Percentiles rank a stretch among this genome's conserved stretches.
Evolutionary conservation across 2,797 vertebrate species (phyloP).

Genomic region (Poeciliopsis paucimaculata): DNA sequence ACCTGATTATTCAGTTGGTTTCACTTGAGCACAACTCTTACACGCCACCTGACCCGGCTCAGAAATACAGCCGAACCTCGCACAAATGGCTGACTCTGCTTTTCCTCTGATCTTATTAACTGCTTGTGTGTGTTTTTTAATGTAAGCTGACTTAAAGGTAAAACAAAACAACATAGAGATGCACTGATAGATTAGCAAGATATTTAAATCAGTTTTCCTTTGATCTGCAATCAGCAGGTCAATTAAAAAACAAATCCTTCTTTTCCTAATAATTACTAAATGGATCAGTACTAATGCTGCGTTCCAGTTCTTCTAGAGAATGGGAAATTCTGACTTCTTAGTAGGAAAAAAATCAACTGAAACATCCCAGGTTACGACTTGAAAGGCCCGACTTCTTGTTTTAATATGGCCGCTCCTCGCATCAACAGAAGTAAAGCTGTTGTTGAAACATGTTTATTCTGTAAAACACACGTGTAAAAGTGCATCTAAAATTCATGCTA

Average conservation of each 20-base stretch:
- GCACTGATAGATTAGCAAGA: background rate
- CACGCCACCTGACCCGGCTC: slow-evolving; percentile 30
- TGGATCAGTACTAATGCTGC: background rate
- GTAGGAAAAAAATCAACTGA: no score
- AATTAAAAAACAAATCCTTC: background rate
- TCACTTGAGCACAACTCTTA: slow-evolving; percentile 36
- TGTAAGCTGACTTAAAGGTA: background rate
- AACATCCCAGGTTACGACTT: no score
- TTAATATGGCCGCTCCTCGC: no score
- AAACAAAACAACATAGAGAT: background rate
- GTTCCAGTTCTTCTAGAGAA: no score
- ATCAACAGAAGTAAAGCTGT: no score
- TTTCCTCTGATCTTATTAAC: background rate
- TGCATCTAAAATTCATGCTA: no score
- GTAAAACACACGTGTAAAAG: no score
- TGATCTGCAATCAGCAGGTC: background rate
- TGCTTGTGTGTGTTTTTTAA: background rate
- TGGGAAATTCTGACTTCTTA: no score
- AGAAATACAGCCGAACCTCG: background rate
- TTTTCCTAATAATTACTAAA: background rate
- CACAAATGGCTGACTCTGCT: background rate
- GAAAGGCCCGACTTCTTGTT: no score
- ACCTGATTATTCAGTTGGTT: slow-evolving; percentile 52
- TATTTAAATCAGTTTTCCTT: background rate
- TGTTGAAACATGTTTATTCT: no score